These are phyloP conservation scores for Ditylenchus dipsaci DNA, from an alignment of 1,140 invertebrate genomes.

Conservation along the genomic window DNA sequence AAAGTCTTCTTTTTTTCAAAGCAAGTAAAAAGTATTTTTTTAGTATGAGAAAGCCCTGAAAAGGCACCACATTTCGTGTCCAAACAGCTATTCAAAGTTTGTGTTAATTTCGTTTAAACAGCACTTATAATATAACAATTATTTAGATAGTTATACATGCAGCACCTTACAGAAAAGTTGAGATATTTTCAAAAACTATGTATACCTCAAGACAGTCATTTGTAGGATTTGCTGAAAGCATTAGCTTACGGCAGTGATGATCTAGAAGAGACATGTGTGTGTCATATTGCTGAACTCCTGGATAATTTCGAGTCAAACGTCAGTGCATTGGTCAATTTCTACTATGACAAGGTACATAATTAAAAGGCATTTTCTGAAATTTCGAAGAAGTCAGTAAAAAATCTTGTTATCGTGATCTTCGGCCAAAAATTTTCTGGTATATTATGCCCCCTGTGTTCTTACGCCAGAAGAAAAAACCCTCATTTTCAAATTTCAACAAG, in stretches of 20 bases:
- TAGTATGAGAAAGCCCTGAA: conserved; percentile 42
- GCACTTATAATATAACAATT: background rate
- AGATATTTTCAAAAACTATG: too few relatives aligned
- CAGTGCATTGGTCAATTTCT: conserved; percentile 34
- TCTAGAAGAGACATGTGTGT: conserved; percentile 32
- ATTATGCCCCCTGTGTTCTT: too few relatives aligned
- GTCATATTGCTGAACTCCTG: conserved; percentile 39
- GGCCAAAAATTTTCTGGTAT: too few relatives aligned
- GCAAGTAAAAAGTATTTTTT: background rate
- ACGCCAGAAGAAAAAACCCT: too few relatives aligned
- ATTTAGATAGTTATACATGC: conserved; percentile 40
- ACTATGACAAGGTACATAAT: conserved; percentile 37
- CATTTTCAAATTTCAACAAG: too few relatives aligned
- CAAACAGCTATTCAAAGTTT: conserved; percentile 43
- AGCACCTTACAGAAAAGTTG: conserved; percentile 36
- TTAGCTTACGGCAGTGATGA: conserved; percentile 45
- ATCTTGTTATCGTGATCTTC: too few relatives aligned
- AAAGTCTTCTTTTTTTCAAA: too few relatives aligned
- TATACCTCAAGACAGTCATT: too few relatives aligned
- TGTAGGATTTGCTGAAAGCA: conserved; percentile 28
- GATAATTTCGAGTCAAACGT: conserved; percentile 40
- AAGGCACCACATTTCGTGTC: conserved; percentile 43
- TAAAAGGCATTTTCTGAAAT: background rate
- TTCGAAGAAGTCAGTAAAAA: too few relatives aligned
- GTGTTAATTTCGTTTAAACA: background rate